Evolutionary conservation across 2,888 invertebrate species (phyloP).

Genomic region (Melanotus villosus): DNA sequence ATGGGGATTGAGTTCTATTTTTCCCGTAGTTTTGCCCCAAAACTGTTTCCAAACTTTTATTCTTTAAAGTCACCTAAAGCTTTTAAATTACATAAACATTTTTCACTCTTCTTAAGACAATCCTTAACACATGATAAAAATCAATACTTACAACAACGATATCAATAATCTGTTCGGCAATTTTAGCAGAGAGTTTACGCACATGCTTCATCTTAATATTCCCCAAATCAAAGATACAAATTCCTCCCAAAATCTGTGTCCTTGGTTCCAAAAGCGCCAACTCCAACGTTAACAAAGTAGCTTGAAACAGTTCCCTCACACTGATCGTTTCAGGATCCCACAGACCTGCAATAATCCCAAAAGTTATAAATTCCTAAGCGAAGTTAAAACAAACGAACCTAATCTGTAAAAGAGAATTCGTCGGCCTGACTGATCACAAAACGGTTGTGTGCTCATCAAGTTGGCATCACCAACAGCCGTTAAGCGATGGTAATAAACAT

Average conservation of each 20-base stretch:
- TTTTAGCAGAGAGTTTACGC: conserved; percentile 80
- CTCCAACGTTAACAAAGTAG: conserved; percentile 79
- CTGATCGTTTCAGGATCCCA: conserved; percentile 81
- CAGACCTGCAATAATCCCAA: conserved; percentile 70
- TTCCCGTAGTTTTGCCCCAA: too few relatives aligned
- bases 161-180: conserved; percentile 79
- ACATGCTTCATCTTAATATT: conserved; percentile 80
- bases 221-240: conserved; percentile 83
- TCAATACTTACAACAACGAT: conserved; percentile 76
- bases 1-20: too few relatives aligned
- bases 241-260: conserved; percentile 83
- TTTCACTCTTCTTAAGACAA: neutral
- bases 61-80: neutral
- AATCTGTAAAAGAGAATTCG: conserved; percentile 81
- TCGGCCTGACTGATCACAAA: conserved; percentile 81
- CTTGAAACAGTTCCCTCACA: conserved; percentile 81
- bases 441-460: conserved; percentile 81
- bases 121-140: too few relatives aligned
- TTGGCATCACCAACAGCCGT: conserved; percentile 77
- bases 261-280: conserved; percentile 81
- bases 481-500: conserved; percentile 77
- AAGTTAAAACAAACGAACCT: conserved; percentile 67
- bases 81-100: conserved; percentile 47
- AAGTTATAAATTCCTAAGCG: neutral
- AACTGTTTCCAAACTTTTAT: too few relatives aligned